phyloP scores from a whole-genome alignment of 2,888 invertebrate genomes.

The Copidosoma aretas region DNA sequence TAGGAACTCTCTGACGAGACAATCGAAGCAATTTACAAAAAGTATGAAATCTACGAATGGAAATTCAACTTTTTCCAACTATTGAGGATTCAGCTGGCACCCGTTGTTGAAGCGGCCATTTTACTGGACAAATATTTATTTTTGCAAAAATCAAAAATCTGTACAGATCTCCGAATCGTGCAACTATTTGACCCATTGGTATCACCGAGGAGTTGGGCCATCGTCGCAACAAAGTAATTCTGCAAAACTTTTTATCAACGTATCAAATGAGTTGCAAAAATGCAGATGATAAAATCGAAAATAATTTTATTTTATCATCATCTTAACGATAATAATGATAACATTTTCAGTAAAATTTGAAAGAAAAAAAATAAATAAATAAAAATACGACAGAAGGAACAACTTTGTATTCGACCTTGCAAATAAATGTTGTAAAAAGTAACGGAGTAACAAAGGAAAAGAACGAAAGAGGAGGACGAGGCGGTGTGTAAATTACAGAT shows the following conservation, averaged over 20 bases:
- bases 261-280: not conserved
- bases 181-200: slow-evolving; percentile 83
- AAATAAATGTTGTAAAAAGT: too few relatives aligned
- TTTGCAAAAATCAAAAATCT: slow-evolving; percentile 71
- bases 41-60: slow-evolving; percentile 63
- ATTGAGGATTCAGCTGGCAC: slow-evolving; percentile 77
- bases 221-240: slow-evolving; percentile 65
- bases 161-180: slow-evolving; percentile 70
- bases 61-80: slow-evolving; percentile 79
- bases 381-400: not conserved
- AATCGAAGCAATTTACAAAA: slow-evolving; percentile 61
- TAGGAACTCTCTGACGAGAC: slow-evolving; percentile 61
- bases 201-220: slow-evolving; percentile 83
- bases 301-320: not conserved
- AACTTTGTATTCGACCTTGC: not conserved
- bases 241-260: not conserved
- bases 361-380: too few relatives aligned
- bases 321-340: not conserved
- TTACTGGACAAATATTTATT: slow-evolving; percentile 81
- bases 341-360: too few relatives aligned
- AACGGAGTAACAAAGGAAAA: too few relatives aligned
- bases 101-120: slow-evolving; percentile 81
- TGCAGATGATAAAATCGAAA: not conserved
- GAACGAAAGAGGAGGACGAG: too few relatives aligned
- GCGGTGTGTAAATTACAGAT: too few relatives aligned